These are phyloP conservation scores for Samia ricini DNA, from an alignment of 1,140 invertebrate species.

Conservation along the genomic window DNA sequence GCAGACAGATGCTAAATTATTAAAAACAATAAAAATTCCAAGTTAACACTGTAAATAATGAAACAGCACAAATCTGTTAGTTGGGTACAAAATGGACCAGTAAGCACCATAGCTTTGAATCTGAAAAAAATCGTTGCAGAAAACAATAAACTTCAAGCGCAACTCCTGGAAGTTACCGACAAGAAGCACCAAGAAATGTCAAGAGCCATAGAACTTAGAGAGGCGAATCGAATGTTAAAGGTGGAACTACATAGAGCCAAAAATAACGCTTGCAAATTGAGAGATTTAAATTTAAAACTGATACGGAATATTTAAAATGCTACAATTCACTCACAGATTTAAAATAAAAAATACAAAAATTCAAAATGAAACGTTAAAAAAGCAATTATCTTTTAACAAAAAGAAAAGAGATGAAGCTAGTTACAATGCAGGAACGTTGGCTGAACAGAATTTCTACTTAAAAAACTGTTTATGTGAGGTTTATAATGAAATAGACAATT, in stretches of 20 bases:
- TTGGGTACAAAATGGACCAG: not conserved
- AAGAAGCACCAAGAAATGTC: constrained; percentile 69
- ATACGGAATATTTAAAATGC: constrained; percentile 26
- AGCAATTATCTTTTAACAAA: constrained; percentile 40
- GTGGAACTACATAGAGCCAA: constrained; percentile 40
- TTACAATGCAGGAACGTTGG: constrained; percentile 39
- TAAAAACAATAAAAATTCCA: not conserved
- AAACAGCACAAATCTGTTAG: constrained; percentile 23
- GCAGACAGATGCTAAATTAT: not conserved
- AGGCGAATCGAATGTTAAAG: constrained; percentile 43
- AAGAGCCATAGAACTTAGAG: constrained; percentile 54
- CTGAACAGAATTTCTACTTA: constrained; percentile 55
- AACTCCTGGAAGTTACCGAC: constrained; percentile 41
- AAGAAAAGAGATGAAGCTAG: constrained; percentile 50
- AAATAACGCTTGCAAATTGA: constrained; percentile 31
- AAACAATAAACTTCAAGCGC: constrained; percentile 33
- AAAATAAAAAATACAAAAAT: constrained; percentile 33
- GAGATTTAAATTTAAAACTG: constrained; percentile 20
- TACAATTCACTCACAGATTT: constrained; percentile 9
- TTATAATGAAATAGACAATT: constrained; percentile 24
- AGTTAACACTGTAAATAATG: constrained; percentile 12
- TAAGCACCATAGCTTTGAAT: constrained; percentile 15
- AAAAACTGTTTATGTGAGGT: constrained; percentile 34
- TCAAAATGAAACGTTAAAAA: constrained; percentile 44
- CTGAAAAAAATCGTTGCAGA: constrained; percentile 37